Percentiles rank a stretch among this genome's conserved stretches.
Evolutionary conservation across 2,888 invertebrate genomes (phyloP).

Genomic region (Pachymerium ferrugineum): DNA sequence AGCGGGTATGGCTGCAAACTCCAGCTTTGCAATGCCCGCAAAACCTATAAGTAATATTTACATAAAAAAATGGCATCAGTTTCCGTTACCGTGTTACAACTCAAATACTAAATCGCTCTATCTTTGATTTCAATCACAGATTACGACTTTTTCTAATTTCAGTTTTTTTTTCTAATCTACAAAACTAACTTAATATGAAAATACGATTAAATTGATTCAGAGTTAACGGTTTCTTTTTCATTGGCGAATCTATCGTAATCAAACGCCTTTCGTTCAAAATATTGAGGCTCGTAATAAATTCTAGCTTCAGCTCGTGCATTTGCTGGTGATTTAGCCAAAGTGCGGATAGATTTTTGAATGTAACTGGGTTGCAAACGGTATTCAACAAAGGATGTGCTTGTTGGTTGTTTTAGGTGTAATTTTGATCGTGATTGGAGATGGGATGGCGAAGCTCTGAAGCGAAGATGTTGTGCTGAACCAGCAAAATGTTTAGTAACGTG

Average conservation of each 20-base stretch:
- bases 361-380: slow-evolving; percentile 1
- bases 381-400: background rate
- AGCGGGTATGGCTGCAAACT: background rate
- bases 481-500: no score
- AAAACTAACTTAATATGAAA: no score
- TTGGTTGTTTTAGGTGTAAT: background rate
- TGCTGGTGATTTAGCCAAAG: no score
- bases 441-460: background rate
- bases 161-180: no score
- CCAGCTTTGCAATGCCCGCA: slow-evolving; percentile 9
- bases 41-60: background rate
- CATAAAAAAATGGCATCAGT: background rate
- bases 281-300: background rate
- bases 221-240: no score
- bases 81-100: no score
- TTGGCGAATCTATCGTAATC: background rate
- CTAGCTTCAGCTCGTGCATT: background rate
- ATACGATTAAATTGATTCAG: no score
- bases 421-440: background rate
- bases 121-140: no score
- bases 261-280: background rate
- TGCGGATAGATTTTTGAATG: background rate
- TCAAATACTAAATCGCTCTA: no score
- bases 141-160: no score
- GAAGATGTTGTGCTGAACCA: no score